Conservation (phyloP, 2,888 invertebrate species). For the Pristionchus arcanus region DNA sequence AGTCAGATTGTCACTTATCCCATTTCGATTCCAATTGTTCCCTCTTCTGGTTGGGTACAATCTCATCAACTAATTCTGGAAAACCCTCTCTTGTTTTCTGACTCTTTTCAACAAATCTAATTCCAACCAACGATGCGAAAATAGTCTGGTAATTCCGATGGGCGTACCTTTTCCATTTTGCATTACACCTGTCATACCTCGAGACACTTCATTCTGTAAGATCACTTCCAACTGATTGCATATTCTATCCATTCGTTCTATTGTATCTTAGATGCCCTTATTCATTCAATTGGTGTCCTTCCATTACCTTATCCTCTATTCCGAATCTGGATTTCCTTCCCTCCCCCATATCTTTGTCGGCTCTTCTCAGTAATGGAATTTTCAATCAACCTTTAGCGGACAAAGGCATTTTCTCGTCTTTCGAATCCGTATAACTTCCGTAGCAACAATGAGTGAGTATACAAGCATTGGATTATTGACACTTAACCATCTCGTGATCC, state of each 20-base stretch:
- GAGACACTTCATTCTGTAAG: background rate
- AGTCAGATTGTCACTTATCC: background rate
- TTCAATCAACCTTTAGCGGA: background rate
- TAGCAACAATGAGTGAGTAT: background rate
- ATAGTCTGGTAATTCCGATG: background rate
- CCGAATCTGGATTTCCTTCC: background rate
- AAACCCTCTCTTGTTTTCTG: background rate
- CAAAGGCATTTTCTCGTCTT: background rate
- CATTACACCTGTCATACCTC: background rate
- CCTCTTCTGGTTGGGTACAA: background rate
- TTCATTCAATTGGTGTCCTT: background rate
- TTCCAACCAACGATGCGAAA: background rate
- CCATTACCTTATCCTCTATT: background rate
- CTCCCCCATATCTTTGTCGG: constrained; percentile 29
- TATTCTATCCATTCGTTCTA: background rate
- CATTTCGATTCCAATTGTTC: background rate
- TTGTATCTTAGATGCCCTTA: background rate
- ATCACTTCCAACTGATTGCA: background rate
- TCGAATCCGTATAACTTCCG: background rate
- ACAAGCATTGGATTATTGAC: background rate
- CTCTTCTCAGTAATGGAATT: constrained; percentile 38
- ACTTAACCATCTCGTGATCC: background rate
- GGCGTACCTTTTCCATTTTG: background rate
- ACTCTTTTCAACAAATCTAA: background rate
- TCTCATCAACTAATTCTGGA: background rate